Percentiles rank a stretch among this genome's conserved stretches.
These are phyloP conservation scores for Kradibia gibbosae DNA, from an alignment of 1,140 invertebrate species.

Conservation along the genomic window DNA sequence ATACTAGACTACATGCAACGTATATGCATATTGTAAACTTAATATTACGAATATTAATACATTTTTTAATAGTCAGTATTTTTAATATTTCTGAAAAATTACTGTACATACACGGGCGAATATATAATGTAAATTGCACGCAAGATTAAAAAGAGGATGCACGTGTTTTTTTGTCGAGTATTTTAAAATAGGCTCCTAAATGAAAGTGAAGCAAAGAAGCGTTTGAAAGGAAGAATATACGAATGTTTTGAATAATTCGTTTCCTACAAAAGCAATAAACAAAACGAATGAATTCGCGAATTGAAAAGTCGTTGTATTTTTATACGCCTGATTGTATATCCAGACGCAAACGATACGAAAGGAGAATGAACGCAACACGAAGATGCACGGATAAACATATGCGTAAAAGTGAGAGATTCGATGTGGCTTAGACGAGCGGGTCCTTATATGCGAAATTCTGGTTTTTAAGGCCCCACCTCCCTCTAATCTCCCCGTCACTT, in stretches of 20 bases:
- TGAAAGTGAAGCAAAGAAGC: not conserved
- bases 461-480: constrained; percentile 30
- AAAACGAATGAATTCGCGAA: not conserved
- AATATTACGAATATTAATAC: no score
- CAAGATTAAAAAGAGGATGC: no score
- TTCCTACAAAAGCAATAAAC: not conserved
- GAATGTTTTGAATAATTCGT: not conserved
- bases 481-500: constrained; percentile 7
- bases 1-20: not conserved
- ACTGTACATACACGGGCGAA: no score
- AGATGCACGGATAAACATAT: not conserved
- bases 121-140: no score
- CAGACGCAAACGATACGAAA: not conserved
- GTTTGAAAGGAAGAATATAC: not conserved
- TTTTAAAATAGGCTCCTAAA: no score
- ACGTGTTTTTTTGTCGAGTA: no score
- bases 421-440: constrained; percentile 23
- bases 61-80: no score
- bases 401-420: not conserved
- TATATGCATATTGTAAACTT: not conserved
- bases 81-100: no score
- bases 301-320: not conserved
- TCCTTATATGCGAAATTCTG: constrained; percentile 41
- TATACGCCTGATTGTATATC: not conserved
- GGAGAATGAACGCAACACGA: not conserved